Evolutionary conservation across 2,888 invertebrate species (phyloP), one percentile per base, ranked within the genome.

Genomic region (Epirrhoe tristata): DNA sequence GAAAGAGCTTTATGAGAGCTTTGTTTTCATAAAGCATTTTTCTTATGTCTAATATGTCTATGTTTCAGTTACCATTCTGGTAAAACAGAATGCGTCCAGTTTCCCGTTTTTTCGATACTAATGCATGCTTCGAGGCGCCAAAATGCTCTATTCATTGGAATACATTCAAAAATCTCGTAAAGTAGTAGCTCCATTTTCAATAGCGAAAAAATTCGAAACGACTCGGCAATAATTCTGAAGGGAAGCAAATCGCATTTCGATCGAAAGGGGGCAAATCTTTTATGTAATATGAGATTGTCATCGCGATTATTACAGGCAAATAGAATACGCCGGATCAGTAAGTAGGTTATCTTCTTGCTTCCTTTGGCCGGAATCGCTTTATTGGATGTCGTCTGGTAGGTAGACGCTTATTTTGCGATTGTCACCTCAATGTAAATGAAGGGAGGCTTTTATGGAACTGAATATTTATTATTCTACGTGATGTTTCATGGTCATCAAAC

Each of bases 221-320:
- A 88, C 78, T 88, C 88, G 87, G 86, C 90, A 90, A 92, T 92
- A 91, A 88, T 88, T 89, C 83, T 81, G 85, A 87, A 88, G 89
- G 89, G 90, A 68, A 90, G 91, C 90, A 93, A 93, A 93, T 93
- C 93, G 91, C 88, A 93, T 93, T 93, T 92, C 88, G 89, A 91
- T 91, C 90, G 88, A 89, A 89, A 90, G 91, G 91, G 92, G 92
- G 91, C 88, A 93, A 93, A 93, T 92, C 93, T 93, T 93, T 93
- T 93, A 92, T 93, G 92, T 91, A 92, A 92, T 93, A 93, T 92
- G 88, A 93, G 92, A 93, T 93, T 92, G 93, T 93, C 93, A 93
- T 93, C 91, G 93, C 91, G 92, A 93, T 93, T 93, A 93, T 93
- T 93, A 93, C 90, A 92, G 91, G 91, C 90, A 93, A 93, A 93